A percentile compares a stretch with the other conserved stretches of the same genome.
Conservation (phyloP, 2,888 invertebrate species). For the Agrilus biguttatus region DNA sequence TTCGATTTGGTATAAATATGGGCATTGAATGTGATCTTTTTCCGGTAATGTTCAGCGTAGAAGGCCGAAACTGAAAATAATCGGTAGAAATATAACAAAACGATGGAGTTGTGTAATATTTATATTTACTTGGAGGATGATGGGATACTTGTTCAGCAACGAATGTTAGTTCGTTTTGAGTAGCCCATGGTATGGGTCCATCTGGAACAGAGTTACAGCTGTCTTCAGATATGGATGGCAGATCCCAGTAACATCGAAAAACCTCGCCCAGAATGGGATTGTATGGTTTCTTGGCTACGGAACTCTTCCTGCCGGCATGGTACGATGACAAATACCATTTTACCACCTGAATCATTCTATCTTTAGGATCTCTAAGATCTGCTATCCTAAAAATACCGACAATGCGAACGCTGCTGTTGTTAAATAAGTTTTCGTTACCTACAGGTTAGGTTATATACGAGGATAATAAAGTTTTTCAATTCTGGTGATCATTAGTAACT, state of each 20-base stretch:
- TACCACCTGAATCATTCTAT: constrained; percentile 87
- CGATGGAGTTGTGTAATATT: neutral
- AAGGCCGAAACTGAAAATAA: constrained; percentile 77
- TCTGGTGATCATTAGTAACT: too few relatives aligned
- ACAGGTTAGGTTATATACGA: neutral
- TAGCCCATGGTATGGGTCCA: constrained; percentile 87
- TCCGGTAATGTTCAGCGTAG: constrained; percentile 91
- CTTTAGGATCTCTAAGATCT: constrained; percentile 70
- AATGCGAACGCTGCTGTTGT: too few relatives aligned
- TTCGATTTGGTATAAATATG: constrained; percentile 99
- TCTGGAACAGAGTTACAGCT: constrained; percentile 37
- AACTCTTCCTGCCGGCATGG: constrained; percentile 93
- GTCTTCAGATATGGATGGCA: constrained; percentile 26
- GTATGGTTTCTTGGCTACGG: constrained; percentile 97
- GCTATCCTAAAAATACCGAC: constrained; percentile 53
- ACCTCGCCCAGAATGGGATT: constrained; percentile 97
- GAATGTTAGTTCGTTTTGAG: constrained; percentile 76
- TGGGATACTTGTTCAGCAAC: constrained; percentile 98
- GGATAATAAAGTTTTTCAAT: too few relatives aligned
- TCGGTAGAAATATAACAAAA: neutral
- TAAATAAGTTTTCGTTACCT: neutral
- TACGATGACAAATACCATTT: constrained; percentile 97
- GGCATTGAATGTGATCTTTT: constrained; percentile 82
- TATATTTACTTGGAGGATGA: constrained; percentile 81
- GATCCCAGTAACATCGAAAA: constrained; percentile 79